Conservation (phyloP, 2,888 invertebrate species). For the Formica aserva region DNA sequence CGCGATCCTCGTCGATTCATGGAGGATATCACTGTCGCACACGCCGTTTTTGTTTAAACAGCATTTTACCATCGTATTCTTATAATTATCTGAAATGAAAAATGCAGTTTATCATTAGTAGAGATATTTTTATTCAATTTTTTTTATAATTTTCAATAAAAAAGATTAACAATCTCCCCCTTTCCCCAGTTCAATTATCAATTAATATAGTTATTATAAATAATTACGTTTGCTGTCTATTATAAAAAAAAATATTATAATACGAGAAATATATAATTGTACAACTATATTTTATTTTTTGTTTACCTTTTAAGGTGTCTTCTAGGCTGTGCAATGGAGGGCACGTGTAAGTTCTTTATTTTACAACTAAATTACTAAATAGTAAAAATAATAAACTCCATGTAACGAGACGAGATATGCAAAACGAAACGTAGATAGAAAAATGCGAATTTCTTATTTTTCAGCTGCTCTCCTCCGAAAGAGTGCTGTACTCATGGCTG, state of each 20-base stretch:
- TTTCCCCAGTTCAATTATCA: background rate
- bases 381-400: background rate
- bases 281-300: constrained; percentile 19
- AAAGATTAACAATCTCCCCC: background rate
- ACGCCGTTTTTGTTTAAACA: background rate
- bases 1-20: background rate
- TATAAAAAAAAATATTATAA: constrained; percentile 19
- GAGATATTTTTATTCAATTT: background rate
- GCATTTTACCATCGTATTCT: background rate
- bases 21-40: background rate
- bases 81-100: background rate
- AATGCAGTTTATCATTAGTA: background rate
- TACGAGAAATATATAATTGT: background rate
- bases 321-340: constrained; percentile 82
- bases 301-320: constrained; percentile 75
- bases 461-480: constrained; percentile 90
- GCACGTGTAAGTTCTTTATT: constrained; percentile 78
- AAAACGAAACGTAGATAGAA: background rate
- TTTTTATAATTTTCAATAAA: background rate
- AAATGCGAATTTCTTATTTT: constrained; percentile 49
- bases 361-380: background rate
- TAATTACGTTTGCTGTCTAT: constrained; percentile 1
- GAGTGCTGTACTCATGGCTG: constrained; percentile 91
- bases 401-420: background rate
- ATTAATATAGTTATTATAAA: background rate